Percentiles rank a stretch among this genome's conserved stretches.
Conservation (phyloP, 2,113 vertebrate species). For the Myotis brandtii region DNA sequence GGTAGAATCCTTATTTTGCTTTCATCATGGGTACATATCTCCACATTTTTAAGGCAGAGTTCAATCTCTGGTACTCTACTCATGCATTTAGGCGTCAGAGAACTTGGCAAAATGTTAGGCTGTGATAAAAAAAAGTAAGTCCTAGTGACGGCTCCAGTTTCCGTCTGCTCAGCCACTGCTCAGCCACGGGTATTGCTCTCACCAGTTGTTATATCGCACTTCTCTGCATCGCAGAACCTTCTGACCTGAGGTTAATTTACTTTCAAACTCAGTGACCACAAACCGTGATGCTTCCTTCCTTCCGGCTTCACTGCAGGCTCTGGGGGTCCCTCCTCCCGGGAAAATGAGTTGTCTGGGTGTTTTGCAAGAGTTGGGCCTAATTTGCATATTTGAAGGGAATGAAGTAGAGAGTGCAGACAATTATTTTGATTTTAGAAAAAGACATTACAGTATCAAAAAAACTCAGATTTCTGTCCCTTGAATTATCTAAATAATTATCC, state of each 20-base stretch:
- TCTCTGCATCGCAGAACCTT: background rate
- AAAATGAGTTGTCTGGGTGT: background rate
- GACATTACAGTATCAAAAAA: background rate
- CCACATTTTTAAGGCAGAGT: background rate
- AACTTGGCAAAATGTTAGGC: background rate
- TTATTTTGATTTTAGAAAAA: constrained; percentile 1
- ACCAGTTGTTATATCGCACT: background rate
- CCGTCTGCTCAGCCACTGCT: background rate
- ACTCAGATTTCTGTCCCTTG: background rate
- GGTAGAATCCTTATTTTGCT: background rate
- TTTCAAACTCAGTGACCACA: background rate
- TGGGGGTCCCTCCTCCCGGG: background rate
- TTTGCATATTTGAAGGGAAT: background rate
- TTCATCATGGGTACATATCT: background rate
- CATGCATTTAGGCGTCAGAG: background rate
- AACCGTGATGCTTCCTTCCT: background rate
- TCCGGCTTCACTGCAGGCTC: background rate
- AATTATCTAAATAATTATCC: background rate
- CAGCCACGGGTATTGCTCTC: background rate
- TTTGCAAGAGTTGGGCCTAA: background rate
- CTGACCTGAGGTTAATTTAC: constrained; percentile 19
- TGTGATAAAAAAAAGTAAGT: background rate
- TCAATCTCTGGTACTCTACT: background rate
- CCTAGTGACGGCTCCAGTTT: background rate
- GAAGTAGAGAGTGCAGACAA: background rate